Evolutionary conservation across 2,113 vertebrate genomes (phyloP).

Genomic region (Myiagra hebetior): DNA sequence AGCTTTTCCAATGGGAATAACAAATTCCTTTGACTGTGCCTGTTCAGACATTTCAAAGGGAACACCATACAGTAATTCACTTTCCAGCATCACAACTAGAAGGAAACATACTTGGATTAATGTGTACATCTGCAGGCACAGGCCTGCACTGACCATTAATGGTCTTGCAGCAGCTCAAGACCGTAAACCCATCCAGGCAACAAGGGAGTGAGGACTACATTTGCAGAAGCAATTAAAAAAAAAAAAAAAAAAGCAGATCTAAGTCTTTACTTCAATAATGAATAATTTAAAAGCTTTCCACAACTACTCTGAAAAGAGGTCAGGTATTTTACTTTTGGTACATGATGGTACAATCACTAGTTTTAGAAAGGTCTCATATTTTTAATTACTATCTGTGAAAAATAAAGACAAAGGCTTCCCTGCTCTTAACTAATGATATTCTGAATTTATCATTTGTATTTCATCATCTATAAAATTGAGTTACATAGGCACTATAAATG

Average conservation of each 20-base stretch:
- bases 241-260: neutral
- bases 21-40: constrained; percentile 89
- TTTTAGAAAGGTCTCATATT: neutral
- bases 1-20: constrained; percentile 94
- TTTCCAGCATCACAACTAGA: constrained; percentile 94
- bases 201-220: neutral
- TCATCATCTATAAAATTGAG: neutral
- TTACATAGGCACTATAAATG: neutral
- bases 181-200: neutral
- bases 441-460: neutral
- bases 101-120: neutral
- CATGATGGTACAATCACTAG: accelerated
- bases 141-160: neutral
- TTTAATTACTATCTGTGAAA: neutral
- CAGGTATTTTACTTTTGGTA: neutral
- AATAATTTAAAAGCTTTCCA: neutral
- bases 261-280: neutral
- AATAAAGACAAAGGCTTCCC: neutral
- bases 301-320: neutral
- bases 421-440: neutral
- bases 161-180: neutral
- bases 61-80: constrained; percentile 93
- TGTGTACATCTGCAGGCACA: accelerated
- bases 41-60: constrained; percentile 91
- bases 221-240: neutral